Evolutionary conservation across 92 coral and sea anemone genomes (phyloP).

Genomic region (Scolanthus callimorphus): DNA sequence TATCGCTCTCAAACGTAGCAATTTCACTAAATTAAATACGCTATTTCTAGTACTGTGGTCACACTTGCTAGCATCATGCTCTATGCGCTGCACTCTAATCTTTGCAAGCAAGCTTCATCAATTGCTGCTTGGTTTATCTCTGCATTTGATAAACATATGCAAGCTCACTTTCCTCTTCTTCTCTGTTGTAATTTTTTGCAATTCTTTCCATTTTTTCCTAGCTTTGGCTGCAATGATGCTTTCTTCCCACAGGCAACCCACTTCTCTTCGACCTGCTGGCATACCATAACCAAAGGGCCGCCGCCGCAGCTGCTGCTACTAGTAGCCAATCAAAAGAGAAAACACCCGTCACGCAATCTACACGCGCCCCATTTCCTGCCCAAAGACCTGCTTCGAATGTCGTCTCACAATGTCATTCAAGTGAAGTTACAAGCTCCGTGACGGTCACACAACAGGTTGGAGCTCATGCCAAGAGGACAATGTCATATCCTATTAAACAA

Average conservation of each 20-base stretch:
- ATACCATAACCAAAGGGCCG: constrained; percentile 3
- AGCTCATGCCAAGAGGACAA: not conserved
- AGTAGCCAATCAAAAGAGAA: constrained; percentile 14
- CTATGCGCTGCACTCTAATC: no score
- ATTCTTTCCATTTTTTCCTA: constrained; percentile 37
- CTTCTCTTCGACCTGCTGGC: constrained; percentile 37
- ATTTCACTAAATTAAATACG: no score
- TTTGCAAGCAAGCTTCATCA: no score
- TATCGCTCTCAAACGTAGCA: no score
- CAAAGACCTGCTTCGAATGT: no score
- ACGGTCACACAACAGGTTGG: not conserved
- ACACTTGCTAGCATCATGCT: no score
- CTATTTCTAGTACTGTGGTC: no score
- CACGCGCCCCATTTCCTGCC: not conserved
- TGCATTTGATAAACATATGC: no score
- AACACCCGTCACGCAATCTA: constrained; percentile 32
- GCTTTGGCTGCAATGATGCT: constrained; percentile 57
- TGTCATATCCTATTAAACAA: not conserved
- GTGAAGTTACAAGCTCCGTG: no score
- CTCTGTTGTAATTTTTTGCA: constrained; percentile 20
- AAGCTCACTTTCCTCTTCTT: no score
- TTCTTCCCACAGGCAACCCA: constrained; percentile 48
- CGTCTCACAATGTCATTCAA: no score
- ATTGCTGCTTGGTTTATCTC: no score
- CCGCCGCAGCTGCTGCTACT: not conserved